These are phyloP conservation scores for Pristionchus fissidentatus DNA, from an alignment of 2,888 invertebrate genomes.

Conservation along the genomic window DNA sequence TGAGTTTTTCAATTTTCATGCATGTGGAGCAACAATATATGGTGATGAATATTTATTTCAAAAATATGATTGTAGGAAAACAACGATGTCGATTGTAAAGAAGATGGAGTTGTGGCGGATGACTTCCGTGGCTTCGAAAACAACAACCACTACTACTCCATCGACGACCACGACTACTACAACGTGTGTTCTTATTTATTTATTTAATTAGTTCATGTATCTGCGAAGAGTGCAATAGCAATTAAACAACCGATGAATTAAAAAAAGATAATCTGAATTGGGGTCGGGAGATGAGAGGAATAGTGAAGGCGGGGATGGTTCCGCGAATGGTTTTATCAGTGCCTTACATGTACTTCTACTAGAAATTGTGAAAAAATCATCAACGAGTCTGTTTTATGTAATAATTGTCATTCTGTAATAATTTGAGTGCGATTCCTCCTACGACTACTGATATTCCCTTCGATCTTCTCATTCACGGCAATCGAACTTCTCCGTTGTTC, in stretches of 20 bases:
- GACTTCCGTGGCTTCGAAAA: conserved; percentile 40
- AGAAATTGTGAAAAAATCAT: background rate
- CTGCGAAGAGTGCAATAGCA: background rate
- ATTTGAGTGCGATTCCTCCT: conserved; percentile 44
- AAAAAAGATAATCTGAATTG: too few relatives aligned
- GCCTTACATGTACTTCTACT: conserved; percentile 22
- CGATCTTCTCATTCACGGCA: conserved; percentile 69
- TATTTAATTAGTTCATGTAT: background rate
- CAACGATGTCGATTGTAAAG: conserved; percentile 45
- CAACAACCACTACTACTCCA: conserved; percentile 40
- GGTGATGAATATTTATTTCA: background rate
- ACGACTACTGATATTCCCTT: conserved; percentile 64
- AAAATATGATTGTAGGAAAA: conserved; percentile 11
- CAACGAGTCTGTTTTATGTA: background rate
- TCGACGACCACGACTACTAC: conserved; percentile 26
- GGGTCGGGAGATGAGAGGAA: too few relatives aligned
- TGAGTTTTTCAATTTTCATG: background rate
- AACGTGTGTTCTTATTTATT: background rate
- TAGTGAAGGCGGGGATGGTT: too few relatives aligned
- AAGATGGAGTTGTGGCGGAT: conserved; percentile 45
- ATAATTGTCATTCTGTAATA: too few relatives aligned
- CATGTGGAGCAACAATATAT: background rate
- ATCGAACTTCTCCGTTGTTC: conserved; percentile 68
- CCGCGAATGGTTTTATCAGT: background rate
- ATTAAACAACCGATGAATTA: too few relatives aligned